These are phyloP conservation scores for Psittacula cyanocephala DNA, from an alignment of 2,113 vertebrate species.

Conservation along the genomic window DNA sequence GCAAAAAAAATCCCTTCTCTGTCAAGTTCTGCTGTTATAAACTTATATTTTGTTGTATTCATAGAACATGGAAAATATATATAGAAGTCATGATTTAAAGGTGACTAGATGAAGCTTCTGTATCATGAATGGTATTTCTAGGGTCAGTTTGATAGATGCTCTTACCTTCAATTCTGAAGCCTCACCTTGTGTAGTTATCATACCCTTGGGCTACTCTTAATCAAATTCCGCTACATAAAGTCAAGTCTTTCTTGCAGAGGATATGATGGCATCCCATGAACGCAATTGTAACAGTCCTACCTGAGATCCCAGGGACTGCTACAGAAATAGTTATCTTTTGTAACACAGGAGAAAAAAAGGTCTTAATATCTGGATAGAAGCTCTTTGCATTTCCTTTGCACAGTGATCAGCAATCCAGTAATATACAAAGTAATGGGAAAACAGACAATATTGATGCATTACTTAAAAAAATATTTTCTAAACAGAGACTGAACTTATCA, in stretches of 20 bases:
- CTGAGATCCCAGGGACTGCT: not conserved
- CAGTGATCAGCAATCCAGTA: not conserved
- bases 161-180: not conserved
- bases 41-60: not conserved
- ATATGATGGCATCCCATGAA: accelerated
- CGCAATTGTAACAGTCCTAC: not conserved
- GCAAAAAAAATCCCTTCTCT: not conserved
- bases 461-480: not conserved
- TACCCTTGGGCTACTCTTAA: not conserved
- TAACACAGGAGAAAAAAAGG: not conserved
- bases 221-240: not conserved
- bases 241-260: not conserved
- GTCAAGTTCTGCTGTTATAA: not conserved
- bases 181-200: not conserved
- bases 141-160: not conserved
- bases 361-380: accelerated
- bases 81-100: not conserved
- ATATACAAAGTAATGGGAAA: not conserved
- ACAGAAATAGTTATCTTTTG: not conserved
- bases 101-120: not conserved
- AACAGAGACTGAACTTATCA: not conserved
- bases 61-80: not conserved
- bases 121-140: not conserved
- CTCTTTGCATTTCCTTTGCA: not conserved
- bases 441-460: not conserved